A percentile compares a stretch with the other conserved stretches of the same genome.
phyloP scores from a whole-genome alignment of 2,888 invertebrate genomes.

The Andrena camellia region DNA sequence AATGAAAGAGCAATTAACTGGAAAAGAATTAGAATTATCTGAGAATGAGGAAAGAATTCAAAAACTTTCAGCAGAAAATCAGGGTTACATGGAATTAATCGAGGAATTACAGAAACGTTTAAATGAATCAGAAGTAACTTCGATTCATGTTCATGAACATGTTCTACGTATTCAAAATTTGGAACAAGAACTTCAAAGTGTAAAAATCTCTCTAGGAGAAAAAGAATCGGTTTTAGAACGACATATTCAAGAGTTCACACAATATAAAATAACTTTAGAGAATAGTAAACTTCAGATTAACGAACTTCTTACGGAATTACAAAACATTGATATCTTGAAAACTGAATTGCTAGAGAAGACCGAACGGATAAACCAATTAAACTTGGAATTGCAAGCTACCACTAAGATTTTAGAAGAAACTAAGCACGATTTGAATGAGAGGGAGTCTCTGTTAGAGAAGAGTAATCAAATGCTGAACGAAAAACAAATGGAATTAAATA shows the following conservation, averaged over 20 bases:
- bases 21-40: constrained; percentile 27
- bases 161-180: constrained; percentile 18
- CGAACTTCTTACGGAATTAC: constrained; percentile 15
- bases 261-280: constrained; percentile 65
- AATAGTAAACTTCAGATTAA: constrained; percentile 53
- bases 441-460: constrained; percentile 51
- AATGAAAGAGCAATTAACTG: constrained; percentile 31
- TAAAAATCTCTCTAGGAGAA: constrained; percentile 76
- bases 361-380: constrained; percentile 89
- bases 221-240: constrained; percentile 47
- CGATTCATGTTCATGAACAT: constrained; percentile 13
- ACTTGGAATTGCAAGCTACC: constrained; percentile 87
- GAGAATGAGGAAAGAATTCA: constrained; percentile 22
- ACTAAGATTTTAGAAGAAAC: constrained; percentile 36
- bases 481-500: constrained; percentile 65
- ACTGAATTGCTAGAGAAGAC: constrained; percentile 86
- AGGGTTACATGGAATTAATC: constrained; percentile 10
- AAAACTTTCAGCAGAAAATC: constrained; percentile 13
- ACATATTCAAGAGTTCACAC: constrained; percentile 47
- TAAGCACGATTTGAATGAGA: constrained; percentile 40
- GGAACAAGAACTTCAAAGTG: constrained; percentile 83
- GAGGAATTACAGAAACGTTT: constrained; percentile 42
- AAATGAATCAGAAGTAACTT: constrained; percentile 5
- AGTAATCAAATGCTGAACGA: constrained; percentile 54
- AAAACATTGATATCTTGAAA: constrained; percentile 47